Evolutionary conservation across 2,797 vertebrate species (phyloP).

Genomic region (Meriones psammophilus): DNA sequence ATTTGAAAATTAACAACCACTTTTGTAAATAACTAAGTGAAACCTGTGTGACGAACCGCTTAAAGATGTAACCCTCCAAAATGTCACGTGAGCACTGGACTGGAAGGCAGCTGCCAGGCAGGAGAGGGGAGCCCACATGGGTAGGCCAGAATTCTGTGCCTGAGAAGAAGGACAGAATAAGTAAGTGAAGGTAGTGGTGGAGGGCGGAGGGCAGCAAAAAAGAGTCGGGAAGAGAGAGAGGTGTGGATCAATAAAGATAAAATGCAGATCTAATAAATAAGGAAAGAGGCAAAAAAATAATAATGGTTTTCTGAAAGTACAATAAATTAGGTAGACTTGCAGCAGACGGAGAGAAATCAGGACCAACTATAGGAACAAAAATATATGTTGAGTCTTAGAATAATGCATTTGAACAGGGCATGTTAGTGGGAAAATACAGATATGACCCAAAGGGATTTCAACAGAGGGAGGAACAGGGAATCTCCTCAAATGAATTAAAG

Average conservation of each 20-base stretch:
- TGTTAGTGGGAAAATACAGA: not conserved
- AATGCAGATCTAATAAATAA: slow-evolving; percentile 13
- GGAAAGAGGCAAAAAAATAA: slow-evolving; percentile 39
- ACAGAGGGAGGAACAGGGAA: not conserved
- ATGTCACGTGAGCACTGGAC: not conserved
- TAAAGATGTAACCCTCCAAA: not conserved
- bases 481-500: not conserved
- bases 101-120: not conserved
- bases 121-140: not conserved
- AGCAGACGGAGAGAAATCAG: not conserved
- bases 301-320: slow-evolving; percentile 19
- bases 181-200: not conserved
- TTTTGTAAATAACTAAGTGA: slow-evolving; percentile 66
- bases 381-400: not conserved
- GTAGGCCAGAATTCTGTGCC: not conserved
- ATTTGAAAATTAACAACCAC: slow-evolving; percentile 71
- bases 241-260: not conserved
- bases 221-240: not conserved
- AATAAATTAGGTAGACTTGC: slow-evolving; percentile 6
- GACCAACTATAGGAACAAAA: not conserved
- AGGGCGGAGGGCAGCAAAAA: accelerated
- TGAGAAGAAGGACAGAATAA: not conserved
- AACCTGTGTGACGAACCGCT: not conserved
- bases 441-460: not conserved
- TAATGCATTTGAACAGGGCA: not conserved